Evolutionary conservation across 2,888 invertebrate species (phyloP).

Genomic region (Erannis defoliaria): DNA sequence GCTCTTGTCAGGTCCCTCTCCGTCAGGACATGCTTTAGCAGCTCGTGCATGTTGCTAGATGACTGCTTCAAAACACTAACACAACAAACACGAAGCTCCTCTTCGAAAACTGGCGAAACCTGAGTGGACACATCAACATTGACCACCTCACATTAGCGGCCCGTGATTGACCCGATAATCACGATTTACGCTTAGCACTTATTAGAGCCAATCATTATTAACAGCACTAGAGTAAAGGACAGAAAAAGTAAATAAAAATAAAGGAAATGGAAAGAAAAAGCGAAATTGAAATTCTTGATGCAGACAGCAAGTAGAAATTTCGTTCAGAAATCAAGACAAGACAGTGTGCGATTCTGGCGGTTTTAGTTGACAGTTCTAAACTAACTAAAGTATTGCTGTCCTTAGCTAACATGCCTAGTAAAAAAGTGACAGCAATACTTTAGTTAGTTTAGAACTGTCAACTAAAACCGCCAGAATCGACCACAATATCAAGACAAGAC

Average conservation of each 20-base stretch:
- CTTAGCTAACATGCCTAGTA: no score
- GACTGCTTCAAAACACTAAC: conserved; percentile 41
- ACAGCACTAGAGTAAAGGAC: conserved; percentile 3
- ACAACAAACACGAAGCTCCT: conserved; percentile 44
- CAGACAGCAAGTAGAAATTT: conserved; percentile 51
- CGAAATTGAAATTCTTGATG: conserved; percentile 28
- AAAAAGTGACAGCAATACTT: no score
- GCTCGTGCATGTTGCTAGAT: conserved; percentile 92
- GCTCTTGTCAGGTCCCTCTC: conserved; percentile 96
- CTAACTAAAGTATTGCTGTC: no score
- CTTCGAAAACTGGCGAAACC: conserved; percentile 40
- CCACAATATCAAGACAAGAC: no score
- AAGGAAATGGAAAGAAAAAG: conserved; percentile 17
- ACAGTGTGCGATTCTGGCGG: no score
- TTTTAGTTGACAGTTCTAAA: no score
- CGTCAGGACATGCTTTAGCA: conserved; percentile 95
- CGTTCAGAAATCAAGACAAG: conserved; percentile 55
- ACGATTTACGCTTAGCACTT: conserved; percentile 15
- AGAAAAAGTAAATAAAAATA: conserved; percentile 25
- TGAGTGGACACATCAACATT: conserved; percentile 61
- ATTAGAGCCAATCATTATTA: conserved; percentile 17
- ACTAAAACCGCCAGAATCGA: no score
- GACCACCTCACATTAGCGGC: conserved; percentile 42
- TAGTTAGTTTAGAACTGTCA: no score
- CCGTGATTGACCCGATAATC: conserved; percentile 35